Evolutionary conservation across 2,888 invertebrate genomes (phyloP).

Genomic region (Bellardia bayeri): DNA sequence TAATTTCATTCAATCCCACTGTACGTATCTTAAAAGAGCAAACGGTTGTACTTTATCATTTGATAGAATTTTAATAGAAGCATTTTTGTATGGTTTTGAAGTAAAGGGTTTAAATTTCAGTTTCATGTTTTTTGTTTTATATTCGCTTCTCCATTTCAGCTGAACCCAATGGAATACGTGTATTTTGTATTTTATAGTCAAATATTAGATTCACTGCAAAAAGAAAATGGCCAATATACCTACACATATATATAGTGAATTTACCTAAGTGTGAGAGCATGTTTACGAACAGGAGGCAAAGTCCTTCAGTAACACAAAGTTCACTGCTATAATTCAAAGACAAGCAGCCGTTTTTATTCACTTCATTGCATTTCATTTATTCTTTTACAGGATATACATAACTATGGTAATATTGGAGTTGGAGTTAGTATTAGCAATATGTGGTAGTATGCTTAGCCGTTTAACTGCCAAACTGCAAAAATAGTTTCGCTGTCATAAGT

Average conservation of each 20-base stretch:
- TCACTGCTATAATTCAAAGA: conserved; percentile 68
- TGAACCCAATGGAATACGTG: conserved; percentile 33
- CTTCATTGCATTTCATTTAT: conserved; percentile 27
- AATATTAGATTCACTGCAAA: conserved; percentile 37
- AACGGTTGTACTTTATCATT: conserved; percentile 24
- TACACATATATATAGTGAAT: conserved; percentile 2
- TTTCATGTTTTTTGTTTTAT: neutral
- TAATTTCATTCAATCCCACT: neutral
- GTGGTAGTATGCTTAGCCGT: conserved; percentile 25
- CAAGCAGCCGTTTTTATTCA: conserved; percentile 54
- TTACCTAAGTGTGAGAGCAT: neutral
- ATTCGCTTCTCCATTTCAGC: neutral
- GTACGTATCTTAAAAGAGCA: neutral
- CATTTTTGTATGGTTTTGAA: conserved; percentile 51
- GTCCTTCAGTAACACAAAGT: conserved; percentile 63
- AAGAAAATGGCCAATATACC: neutral
- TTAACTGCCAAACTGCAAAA: conserved; percentile 60
- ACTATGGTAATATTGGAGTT: conserved; percentile 31
- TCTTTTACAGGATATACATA: conserved; percentile 23
- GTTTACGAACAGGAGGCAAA: conserved; percentile 18
- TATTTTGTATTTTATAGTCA: conserved; percentile 31
- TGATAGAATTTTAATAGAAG: conserved; percentile 59
- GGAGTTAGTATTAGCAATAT: conserved; percentile 7
- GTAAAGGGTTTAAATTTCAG: conserved; percentile 25
- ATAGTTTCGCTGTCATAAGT: conserved; percentile 62